Percentiles rank a stretch among this genome's conserved stretches.
Evolutionary conservation across 1,140 invertebrate species (phyloP).

Genomic region (Achroia grisella): DNA sequence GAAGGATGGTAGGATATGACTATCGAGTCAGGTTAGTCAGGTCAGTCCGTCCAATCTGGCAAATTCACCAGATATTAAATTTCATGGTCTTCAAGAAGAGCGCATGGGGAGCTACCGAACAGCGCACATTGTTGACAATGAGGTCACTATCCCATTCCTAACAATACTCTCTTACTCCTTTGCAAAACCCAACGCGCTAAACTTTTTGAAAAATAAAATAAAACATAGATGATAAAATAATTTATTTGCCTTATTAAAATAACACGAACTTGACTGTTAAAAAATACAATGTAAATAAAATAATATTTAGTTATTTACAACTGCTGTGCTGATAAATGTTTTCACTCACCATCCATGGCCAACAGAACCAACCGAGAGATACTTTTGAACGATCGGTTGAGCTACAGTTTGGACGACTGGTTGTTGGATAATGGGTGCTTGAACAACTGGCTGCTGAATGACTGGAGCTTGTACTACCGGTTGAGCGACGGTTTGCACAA

Average conservation of each 20-base stretch:
- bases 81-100: too few species aligned
- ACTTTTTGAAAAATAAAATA: background rate
- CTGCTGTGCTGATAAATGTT: constrained; percentile 7
- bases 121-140: too few species aligned
- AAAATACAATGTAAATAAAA: constrained; percentile 29
- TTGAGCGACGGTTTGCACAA: constrained; percentile 33
- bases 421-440: constrained; percentile 15
- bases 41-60: too few species aligned
- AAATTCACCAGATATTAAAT: too few species aligned
- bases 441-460: constrained; percentile 18
- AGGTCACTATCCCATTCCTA: too few species aligned
- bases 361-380: constrained; percentile 20
- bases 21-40: too few species aligned
- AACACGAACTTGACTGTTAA: constrained; percentile 52
- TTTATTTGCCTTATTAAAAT: constrained; percentile 50
- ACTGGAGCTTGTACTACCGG: constrained; percentile 28
- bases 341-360: constrained; percentile 53
- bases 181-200: too few species aligned
- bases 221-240: background rate
- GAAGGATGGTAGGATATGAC: too few species aligned
- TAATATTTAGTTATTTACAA: constrained; percentile 40
- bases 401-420: constrained; percentile 21
- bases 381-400: constrained; percentile 32
- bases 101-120: too few species aligned
- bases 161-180: too few species aligned